Evolutionary conservation across 1,140 invertebrate species (phyloP).

Genomic region (Drosophila tsacasi): DNA sequence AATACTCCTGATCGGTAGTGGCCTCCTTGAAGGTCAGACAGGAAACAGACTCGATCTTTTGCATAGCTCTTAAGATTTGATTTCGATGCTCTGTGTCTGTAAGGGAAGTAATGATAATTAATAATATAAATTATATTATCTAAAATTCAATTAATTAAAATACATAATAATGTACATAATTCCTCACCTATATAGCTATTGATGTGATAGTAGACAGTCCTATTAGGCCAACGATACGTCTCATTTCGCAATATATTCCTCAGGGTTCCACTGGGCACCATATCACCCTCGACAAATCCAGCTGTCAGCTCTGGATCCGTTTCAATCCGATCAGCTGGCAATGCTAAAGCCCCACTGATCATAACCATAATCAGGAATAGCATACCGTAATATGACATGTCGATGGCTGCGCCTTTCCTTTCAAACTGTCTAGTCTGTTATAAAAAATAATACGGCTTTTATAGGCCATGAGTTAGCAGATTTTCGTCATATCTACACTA

Average conservation of each 20-base stretch:
- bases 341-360: too few relatives aligned
- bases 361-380: too few relatives aligned
- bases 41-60: slow-evolving; percentile 47
- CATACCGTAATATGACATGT: too few relatives aligned
- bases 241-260: slow-evolving; percentile 88
- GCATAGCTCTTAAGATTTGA: slow-evolving; percentile 53
- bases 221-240: slow-evolving; percentile 87
- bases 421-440: too few relatives aligned
- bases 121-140: neutral
- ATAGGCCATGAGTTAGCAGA: neutral
- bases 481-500: neutral
- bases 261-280: slow-evolving; percentile 36
- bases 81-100: slow-evolving; percentile 56
- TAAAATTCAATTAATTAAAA: too few relatives aligned
- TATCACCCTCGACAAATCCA: slow-evolving; percentile 70
- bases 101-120: neutral
- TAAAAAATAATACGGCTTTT: too few relatives aligned
- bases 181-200: slow-evolving; percentile 68
- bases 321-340: slow-evolving; percentile 26
- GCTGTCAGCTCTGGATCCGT: slow-evolving; percentile 66
- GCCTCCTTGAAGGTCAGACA: slow-evolving; percentile 69
- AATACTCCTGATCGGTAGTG: slow-evolving; percentile 51
- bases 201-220: slow-evolving; percentile 88
- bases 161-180: neutral
- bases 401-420: too few relatives aligned